These are phyloP conservation scores for Calliphora vomitoria DNA, from an alignment of 2,888 invertebrate genomes.

Conservation along the genomic window DNA sequence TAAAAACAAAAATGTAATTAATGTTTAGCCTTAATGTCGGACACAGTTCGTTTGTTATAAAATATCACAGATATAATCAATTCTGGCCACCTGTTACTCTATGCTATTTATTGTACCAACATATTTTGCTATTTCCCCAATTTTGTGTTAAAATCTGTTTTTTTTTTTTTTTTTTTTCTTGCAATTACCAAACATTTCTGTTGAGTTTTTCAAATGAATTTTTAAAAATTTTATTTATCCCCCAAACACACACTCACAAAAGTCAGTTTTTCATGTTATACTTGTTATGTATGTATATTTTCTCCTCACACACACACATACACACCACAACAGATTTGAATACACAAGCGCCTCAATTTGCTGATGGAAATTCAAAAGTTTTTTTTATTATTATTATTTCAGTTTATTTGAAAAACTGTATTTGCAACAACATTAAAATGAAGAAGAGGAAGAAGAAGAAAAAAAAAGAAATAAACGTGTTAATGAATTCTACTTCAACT, in stretches of 20 bases:
- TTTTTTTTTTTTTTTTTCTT: neutral
- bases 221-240: neutral
- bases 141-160: neutral
- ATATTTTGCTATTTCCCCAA: neutral
- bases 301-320: neutral
- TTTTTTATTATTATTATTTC: neutral
- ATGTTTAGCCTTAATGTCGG: no score
- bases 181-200: neutral
- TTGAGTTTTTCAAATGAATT: slow-evolving; percentile 13
- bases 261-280: neutral
- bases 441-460: neutral
- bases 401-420: neutral
- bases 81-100: neutral
- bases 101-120: neutral
- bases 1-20: no score
- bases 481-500: slow-evolving; percentile 2
- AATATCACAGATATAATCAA: neutral
- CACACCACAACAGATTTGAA: neutral
- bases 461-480: slow-evolving; percentile 20
- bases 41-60: no score
- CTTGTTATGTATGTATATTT: neutral
- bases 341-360: neutral
- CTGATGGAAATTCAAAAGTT: slow-evolving; percentile 3
- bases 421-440: slow-evolving; percentile 17
- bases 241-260: neutral